Evolutionary conservation across 2,888 invertebrate genomes (phyloP).

Genomic region (Zaprionus bogoriensis): DNA sequence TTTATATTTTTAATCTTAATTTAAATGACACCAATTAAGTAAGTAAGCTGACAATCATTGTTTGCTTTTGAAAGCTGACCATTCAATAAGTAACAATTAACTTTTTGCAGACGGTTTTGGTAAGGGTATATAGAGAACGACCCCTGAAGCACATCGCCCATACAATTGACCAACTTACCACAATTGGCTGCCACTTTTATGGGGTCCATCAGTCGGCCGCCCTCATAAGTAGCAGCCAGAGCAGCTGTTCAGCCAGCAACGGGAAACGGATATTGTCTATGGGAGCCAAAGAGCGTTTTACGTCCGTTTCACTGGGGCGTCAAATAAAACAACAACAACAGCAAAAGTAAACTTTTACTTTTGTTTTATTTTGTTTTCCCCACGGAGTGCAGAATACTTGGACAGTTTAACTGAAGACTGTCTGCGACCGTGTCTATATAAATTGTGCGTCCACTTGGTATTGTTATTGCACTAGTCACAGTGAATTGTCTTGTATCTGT

Average conservation of each 20-base stretch:
- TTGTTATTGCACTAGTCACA: too few relatives aligned
- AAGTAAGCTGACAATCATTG: too few relatives aligned
- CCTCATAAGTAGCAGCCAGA: constrained; percentile 32
- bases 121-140: too few relatives aligned
- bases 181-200: constrained; percentile 61
- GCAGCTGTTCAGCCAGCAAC: constrained; percentile 62
- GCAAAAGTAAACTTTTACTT: constrained; percentile 35
- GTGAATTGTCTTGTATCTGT: too few relatives aligned
- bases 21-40: too few relatives aligned
- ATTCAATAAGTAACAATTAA: too few relatives aligned
- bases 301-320: constrained; percentile 21
- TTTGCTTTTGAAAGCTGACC: too few relatives aligned
- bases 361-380: constrained; percentile 13
- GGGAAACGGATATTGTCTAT: constrained; percentile 73
- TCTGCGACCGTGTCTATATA: constrained; percentile 20
- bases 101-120: too few relatives aligned
- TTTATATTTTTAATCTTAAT: too few relatives aligned
- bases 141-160: too few relatives aligned
- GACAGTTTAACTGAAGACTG: constrained; percentile 66
- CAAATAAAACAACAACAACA: constrained; percentile 1
- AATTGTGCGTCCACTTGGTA: constrained; percentile 39
- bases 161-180: constrained; percentile 17
- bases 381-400: constrained; percentile 57
- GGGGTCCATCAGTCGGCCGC: constrained; percentile 54
- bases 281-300: constrained; percentile 58